phyloP scores from a whole-genome alignment of 2,113 vertebrate species.

The Poicephalus meyeri region DNA sequence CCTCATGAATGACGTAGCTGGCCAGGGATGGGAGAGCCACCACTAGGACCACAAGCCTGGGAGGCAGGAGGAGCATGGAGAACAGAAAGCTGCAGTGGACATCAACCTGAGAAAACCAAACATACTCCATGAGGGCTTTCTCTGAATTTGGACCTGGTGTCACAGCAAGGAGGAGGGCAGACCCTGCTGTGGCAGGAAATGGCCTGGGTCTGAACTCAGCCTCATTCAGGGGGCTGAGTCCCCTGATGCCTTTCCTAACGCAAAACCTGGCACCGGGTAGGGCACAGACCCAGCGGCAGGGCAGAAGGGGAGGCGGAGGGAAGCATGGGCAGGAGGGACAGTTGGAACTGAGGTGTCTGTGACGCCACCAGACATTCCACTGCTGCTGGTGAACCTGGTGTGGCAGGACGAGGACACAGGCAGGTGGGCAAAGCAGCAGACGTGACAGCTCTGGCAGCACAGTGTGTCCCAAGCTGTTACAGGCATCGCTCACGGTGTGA shows the following conservation, averaged over 20 bases:
- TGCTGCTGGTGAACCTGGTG: rapidly evolving
- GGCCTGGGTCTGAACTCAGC: background rate
- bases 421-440: background rate
- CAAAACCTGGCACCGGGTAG: rapidly evolving
- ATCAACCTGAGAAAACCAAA: background rate
- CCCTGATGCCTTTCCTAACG: rapidly evolving
- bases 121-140: background rate
- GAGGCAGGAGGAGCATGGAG: background rate
- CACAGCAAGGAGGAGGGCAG: background rate
- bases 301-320: background rate
- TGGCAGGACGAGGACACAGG: background rate
- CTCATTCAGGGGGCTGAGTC: rapidly evolving
- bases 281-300: rapidly evolving
- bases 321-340: background rate
- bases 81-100: background rate
- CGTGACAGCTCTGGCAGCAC: background rate
- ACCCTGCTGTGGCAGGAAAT: background rate
- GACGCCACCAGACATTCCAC: background rate
- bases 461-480: background rate
- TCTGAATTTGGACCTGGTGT: background rate
- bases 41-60: background rate
- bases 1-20: background rate
- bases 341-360: background rate
- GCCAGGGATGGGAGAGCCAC: background rate
- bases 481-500: background rate